Evolutionary conservation across 1,140 invertebrate genomes (phyloP), one percentile per base, ranked within the genome.

Genomic region (Carposina sasakii): DNA sequence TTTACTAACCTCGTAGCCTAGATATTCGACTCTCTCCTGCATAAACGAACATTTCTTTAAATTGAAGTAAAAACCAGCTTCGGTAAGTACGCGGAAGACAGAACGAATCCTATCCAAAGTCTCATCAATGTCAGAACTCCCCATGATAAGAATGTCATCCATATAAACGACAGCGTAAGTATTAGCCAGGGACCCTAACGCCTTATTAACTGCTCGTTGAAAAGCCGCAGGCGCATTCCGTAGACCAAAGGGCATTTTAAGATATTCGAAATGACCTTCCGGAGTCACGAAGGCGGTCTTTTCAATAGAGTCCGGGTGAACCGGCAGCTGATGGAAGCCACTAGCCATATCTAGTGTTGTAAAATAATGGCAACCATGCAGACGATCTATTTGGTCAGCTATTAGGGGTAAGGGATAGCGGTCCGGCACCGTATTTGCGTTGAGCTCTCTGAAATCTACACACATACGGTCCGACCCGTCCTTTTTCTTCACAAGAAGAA

Each of bases 271-370:
- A n/a, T 71, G 64, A 0, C 71, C 76, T 24, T 69, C 56, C 6
- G 63, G 66, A 0, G 75, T 76, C 12, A 69, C 54, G 46, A 87
- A 85, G 4, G 74, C 75, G 6, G 86, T 87, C 37, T 78, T 79
- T 8, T 76, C 45, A 20, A 57, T 73, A 33, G 74, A 65, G 12
- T 54, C 31, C 13, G 13, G 3, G 1, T 49, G 17, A 0, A 88
- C 53, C 17, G 60, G 57, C 3, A 88, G 69, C 48, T 88, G 83
- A 60, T 73, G 78, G 50, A 81, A 88, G 0, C 86, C 85, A 34
- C 54, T 66, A 0, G 53, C 52, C 3, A 79, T 40, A 57, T 87
- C 81, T 2, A 87, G 19, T 31, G 33, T 43, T 12, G 39, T 41
- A 48, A 47, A 60, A 47, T 39, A 63, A 47, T 53, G 57, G 36